These are phyloP conservation scores for Oegoconia quadripuncta DNA, from an alignment of 2,888 invertebrate species.

Conservation along the genomic window DNA sequence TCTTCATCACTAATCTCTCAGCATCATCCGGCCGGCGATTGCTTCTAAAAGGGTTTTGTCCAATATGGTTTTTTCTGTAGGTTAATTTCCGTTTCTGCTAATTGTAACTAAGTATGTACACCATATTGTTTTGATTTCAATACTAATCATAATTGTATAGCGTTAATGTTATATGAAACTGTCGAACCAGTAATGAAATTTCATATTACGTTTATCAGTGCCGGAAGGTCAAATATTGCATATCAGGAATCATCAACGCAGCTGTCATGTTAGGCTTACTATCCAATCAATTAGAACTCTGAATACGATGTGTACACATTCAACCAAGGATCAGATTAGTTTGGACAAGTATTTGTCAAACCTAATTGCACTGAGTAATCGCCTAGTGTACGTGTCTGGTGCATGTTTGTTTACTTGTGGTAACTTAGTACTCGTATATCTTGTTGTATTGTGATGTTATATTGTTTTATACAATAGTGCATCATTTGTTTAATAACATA, in stretches of 20 bases:
- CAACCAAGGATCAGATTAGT: not conserved
- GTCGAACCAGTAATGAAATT: too few relatives aligned
- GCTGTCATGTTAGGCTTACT: not conserved
- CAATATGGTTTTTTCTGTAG: too few relatives aligned
- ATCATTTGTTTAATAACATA: too few relatives aligned
- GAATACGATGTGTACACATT: not conserved
- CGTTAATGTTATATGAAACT: not conserved
- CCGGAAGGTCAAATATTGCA: conserved; percentile 4
- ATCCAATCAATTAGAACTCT: not conserved
- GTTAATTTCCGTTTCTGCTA: too few relatives aligned
- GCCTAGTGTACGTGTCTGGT: not conserved
- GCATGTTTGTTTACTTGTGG: not conserved
- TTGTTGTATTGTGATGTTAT: not conserved
- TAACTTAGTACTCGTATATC: too few relatives aligned
- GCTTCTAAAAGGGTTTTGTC: too few relatives aligned
- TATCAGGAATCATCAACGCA: too few relatives aligned
- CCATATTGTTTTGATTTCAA: too few relatives aligned
- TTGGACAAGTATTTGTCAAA: not conserved
- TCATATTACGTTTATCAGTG: not conserved
- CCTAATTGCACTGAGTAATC: not conserved
- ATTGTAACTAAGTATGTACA: too few relatives aligned
- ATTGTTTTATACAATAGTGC: not conserved
- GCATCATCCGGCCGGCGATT: too few relatives aligned
- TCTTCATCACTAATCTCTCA: too few relatives aligned
- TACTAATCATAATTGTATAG: too few relatives aligned